Base-by-base conservation (phyloP, 2,797 vertebrate species). In the Clamator glandarius region DNA sequence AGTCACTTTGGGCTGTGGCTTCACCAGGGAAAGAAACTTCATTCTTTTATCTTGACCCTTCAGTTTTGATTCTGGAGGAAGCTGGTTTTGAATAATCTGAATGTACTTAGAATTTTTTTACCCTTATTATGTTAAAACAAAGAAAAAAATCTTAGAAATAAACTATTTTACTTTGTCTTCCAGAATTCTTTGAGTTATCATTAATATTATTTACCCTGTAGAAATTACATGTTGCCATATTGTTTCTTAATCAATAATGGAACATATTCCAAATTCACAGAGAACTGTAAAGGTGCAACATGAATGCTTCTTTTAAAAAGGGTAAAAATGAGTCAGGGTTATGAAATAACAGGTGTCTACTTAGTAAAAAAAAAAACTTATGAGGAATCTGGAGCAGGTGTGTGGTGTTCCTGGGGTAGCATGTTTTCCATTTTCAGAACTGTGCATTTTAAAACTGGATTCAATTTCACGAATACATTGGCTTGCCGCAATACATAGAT, bases 131-230 rank as follows among this genome's bases (percentile, higher is more conserved):
- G 15, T 57, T 66, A 63, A 80, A 87, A 24, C 39, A 28, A 51
- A 63, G 21, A 31, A 28, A 73, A 81, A 59, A 67, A 24, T 61
- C 48, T 89, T 93, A 28, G 15, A 89, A 85, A 89, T 36, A 92
- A 86, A 86, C 35, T 72, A 62, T 93, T 94, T 95, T 68, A 46
- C 82, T 95, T 87, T 73, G 41, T 95, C 83, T 92, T 96, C 68
- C 69, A 94, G 86, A 95, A 85, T 90, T 96, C 73, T 70, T 42
- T 78, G 87, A 93, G 54, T 81, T 97, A 90, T 90, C 86, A 73
- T 90, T 95, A 94, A 84, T 94, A 92, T 93, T 82, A 87, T 80
- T 97, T 73, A 95, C 42, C 91, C 89, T 67, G 85, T 93, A 87
- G 91, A 91, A 93, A 91, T 92, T 79, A 78, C 64, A 50, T 92